phyloP scores from a whole-genome alignment of 1,140 invertebrate genomes.

The Leptoteleia sp. region DNA sequence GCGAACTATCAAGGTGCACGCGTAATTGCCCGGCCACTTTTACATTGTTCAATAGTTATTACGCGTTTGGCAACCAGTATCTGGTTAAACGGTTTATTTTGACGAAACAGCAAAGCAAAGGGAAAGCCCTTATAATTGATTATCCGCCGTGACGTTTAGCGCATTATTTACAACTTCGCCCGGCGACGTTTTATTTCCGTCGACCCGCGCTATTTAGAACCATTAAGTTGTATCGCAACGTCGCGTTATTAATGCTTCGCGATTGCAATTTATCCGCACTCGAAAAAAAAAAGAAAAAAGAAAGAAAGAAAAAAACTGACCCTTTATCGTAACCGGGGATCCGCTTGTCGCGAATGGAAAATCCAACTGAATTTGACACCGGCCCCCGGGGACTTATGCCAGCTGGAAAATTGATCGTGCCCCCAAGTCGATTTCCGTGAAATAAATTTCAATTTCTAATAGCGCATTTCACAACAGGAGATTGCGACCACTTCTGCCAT shows the following conservation, averaged over 20 bases:
- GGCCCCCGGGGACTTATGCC: constrained; percentile 14
- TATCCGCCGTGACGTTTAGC: constrained; percentile 41
- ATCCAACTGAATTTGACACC: constrained; percentile 41
- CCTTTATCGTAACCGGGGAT: constrained; percentile 41
- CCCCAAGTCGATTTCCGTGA: constrained; percentile 21
- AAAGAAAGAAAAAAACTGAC: no score
- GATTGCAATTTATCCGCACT: constrained; percentile 48
- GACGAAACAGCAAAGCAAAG: constrained; percentile 30
- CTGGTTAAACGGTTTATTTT: constrained; percentile 33
- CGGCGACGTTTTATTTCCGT: constrained; percentile 32
- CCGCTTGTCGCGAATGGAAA: constrained; percentile 52
- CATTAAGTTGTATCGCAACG: constrained; percentile 59
- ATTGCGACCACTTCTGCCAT: constrained; percentile 2
- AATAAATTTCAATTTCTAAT: constrained; percentile 31
- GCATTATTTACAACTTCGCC: constrained; percentile 38
- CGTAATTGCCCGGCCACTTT: no score
- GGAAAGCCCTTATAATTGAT: constrained; percentile 54
- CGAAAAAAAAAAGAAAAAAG: no score
- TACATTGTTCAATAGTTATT: no score
- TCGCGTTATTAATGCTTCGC: constrained; percentile 52
- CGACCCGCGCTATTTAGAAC: constrained; percentile 42
- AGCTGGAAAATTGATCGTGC: constrained; percentile 18
- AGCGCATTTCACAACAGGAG: constrained; percentile 6
- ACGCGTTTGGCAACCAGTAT: constrained; percentile 4
- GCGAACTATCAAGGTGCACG: no score